Conservation (phyloP, 1,140 invertebrate species). For the Zaprionus ghesquierei region DNA sequence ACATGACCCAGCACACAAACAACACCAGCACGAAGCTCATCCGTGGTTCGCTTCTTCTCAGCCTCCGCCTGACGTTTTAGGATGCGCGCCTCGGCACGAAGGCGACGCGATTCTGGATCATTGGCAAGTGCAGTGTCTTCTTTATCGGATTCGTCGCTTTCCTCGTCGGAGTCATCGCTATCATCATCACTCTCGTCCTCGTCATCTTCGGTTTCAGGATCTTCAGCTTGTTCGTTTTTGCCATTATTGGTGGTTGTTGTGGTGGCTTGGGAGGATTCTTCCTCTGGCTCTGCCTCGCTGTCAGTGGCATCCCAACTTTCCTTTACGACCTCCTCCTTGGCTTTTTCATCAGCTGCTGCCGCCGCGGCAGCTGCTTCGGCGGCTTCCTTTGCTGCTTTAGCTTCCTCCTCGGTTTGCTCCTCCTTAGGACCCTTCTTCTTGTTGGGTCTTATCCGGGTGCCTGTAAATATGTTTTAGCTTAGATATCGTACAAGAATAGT, state of each 20-base stretch:
- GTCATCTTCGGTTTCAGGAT: slow-evolving; percentile 39
- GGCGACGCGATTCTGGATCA: slow-evolving; percentile 86
- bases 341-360: slow-evolving; percentile 82
- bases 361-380: slow-evolving; percentile 82
- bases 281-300: slow-evolving; percentile 86
- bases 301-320: slow-evolving; percentile 93
- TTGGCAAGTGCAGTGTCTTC: slow-evolving; percentile 84
- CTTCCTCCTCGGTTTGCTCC: slow-evolving; percentile 82
- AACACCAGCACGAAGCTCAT: slow-evolving; percentile 95
- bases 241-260: slow-evolving; percentile 79
- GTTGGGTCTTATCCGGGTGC: slow-evolving; percentile 89
- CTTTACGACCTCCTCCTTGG: slow-evolving; percentile 87
- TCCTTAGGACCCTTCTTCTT: slow-evolving; percentile 84
- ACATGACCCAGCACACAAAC: slow-evolving; percentile 99
- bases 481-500: neutral
- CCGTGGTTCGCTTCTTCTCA: slow-evolving; percentile 90
- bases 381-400: slow-evolving; percentile 83
- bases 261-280: slow-evolving; percentile 78
- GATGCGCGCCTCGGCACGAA: slow-evolving; percentile 84
- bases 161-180: slow-evolving; percentile 84
- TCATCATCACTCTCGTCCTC: slow-evolving; percentile 73
- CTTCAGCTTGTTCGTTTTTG: slow-evolving; percentile 31
- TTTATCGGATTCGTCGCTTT: slow-evolving; percentile 62
- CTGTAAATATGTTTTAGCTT: slow-evolving; percentile 17
- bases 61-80: slow-evolving; percentile 92